Conservation (phyloP, 2,888 invertebrate genomes). For the Erebia ligea region DNA sequence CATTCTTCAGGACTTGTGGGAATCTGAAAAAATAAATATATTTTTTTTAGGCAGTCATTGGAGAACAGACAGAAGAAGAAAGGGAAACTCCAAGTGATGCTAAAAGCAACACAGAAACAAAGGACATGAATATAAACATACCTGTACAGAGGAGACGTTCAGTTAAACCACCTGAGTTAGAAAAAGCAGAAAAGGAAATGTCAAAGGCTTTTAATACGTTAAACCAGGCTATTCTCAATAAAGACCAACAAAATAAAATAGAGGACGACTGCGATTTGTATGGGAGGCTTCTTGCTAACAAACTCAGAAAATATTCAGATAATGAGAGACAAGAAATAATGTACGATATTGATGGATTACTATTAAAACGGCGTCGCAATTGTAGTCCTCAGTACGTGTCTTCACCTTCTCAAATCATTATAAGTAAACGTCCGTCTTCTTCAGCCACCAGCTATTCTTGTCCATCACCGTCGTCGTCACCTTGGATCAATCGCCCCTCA, state of each 20-base stretch:
- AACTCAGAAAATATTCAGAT: conserved; percentile 1
- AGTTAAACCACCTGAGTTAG: background rate
- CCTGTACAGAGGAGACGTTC: background rate
- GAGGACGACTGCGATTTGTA: background rate
- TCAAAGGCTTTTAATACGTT: background rate
- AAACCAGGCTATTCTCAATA: background rate
- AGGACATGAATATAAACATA: background rate
- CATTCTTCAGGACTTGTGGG: no score
- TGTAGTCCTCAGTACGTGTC: no score
- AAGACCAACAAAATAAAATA: background rate
- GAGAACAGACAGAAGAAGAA: background rate
- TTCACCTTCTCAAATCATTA: no score
- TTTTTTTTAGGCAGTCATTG: background rate
- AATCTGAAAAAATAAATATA: no score
- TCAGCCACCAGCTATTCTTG: no score
- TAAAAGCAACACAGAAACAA: background rate
- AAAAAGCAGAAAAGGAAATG: background rate
- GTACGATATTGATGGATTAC: conserved; percentile 1
- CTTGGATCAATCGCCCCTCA: no score
- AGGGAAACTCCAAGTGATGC: background rate
- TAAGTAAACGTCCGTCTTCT: no score
- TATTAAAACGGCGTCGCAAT: background rate
- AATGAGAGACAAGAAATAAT: background rate
- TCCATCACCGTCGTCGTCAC: no score
- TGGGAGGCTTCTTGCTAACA: background rate